phyloP scores from a whole-genome alignment of 2,113 vertebrate genomes.

The Ptilonorhynchus violaceus region DNA sequence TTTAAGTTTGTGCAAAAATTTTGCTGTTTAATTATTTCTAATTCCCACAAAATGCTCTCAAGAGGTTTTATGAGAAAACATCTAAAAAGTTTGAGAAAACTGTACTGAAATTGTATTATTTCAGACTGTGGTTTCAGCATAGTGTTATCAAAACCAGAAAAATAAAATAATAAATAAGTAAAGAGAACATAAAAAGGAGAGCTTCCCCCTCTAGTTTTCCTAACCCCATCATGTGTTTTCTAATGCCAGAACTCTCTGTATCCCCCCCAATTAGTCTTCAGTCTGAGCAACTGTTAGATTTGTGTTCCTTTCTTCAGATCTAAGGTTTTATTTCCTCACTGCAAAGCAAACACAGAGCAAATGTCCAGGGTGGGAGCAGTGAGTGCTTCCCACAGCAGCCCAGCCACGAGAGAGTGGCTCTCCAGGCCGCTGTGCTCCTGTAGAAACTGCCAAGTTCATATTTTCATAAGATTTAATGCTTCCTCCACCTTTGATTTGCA shows the following conservation, averaged over 20 bases:
- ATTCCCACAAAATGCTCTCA: neutral
- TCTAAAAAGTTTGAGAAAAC: neutral
- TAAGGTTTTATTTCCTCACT: neutral
- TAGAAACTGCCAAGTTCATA: neutral
- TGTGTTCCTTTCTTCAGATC: neutral
- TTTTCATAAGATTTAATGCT: neutral
- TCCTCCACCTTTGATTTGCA: neutral
- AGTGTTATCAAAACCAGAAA: neutral
- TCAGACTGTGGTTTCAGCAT: neutral
- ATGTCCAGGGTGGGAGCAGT: neutral
- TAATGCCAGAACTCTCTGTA: neutral
- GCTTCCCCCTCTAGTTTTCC: neutral
- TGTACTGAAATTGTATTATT: neutral
- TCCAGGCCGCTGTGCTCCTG: accelerated
- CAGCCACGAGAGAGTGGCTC: accelerated
- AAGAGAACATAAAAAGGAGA: too few species aligned
- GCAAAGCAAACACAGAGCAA: neutral
- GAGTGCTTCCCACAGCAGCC: neutral
- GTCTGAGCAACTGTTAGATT: neutral
- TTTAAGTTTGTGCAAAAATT: neutral
- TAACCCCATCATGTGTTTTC: neutral
- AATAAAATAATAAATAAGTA: neutral
- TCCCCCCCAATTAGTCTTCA: neutral
- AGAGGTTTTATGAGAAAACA: neutral
- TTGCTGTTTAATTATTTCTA: neutral